A percentile compares a stretch with the other conserved stretches of the same genome.
Conservation (phyloP, 2,888 invertebrate species). For the Papilio elwesi region DNA sequence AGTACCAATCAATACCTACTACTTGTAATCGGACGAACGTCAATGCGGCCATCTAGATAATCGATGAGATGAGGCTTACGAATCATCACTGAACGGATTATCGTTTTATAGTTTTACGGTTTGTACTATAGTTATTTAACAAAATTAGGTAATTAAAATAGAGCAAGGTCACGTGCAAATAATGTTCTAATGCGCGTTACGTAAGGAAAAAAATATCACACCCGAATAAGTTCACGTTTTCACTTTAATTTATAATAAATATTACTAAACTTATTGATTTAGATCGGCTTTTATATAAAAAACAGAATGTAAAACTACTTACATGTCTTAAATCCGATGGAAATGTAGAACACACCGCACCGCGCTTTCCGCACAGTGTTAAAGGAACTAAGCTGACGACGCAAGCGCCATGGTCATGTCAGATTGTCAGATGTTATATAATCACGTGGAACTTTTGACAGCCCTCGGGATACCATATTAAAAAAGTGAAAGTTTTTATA, state of each 20-base stretch:
- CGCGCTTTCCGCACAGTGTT: slow-evolving; percentile 78
- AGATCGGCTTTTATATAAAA: slow-evolving; percentile 22
- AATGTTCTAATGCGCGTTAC: slow-evolving; percentile 74
- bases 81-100: slow-evolving; percentile 25
- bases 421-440: slow-evolving; percentile 76
- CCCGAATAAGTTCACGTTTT: slow-evolving; percentile 10
- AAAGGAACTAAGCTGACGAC: slow-evolving; percentile 69
- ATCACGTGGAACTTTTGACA: slow-evolving; percentile 68
- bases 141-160: slow-evolving; percentile 49
- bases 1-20: slow-evolving; percentile 47
- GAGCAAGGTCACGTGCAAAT: slow-evolving; percentile 81
- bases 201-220: slow-evolving; percentile 66
- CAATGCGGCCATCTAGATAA: slow-evolving; percentile 37
- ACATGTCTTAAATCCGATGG: slow-evolving; percentile 78
- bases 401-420: slow-evolving; percentile 69
- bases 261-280: background rate
- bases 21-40: slow-evolving; percentile 42
- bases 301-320: slow-evolving; percentile 55
- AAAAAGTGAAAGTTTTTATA: background rate
- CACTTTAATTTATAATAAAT: background rate
- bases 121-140: slow-evolving; percentile 39
- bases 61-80: slow-evolving; percentile 41
- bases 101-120: slow-evolving; percentile 19
- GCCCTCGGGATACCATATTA: slow-evolving; percentile 31
- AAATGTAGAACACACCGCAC: slow-evolving; percentile 74